Evolutionary conservation across 2,888 invertebrate species (phyloP), one percentile per base, ranked within the genome.

Genomic region (Aleiodes testaceus): DNA sequence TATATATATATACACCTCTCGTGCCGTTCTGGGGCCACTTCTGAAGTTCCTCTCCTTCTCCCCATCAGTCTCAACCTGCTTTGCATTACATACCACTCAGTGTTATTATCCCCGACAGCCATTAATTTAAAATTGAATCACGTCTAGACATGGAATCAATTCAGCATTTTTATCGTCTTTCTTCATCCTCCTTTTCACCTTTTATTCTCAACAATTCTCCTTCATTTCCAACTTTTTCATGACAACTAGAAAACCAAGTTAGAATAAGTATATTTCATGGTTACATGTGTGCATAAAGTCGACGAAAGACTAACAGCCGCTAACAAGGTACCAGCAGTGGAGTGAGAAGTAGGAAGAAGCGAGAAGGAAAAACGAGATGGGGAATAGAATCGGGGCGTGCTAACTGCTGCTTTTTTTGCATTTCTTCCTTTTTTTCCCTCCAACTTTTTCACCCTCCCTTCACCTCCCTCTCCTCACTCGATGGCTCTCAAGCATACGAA

Each of bases 271-370:
- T 55, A 70, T 66, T 69, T 42, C 50, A 44, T 67, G 45, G 67
- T 61, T 61, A 64, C 67, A 66, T 69, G 66, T 67, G 52, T 69
- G 71, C 73, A 50, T 66, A 68, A 44, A 47, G 69, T 49, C 70
- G 75, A 73, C 66, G 75, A 66, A 73, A 77, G 78, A 77, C 74
- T 77, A 78, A 78, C 80, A 75, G 79, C 79, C 76, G 80, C 80
- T 81, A 81, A 81, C 81, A 78, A 81, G 81, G 79, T 74, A 73
- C 77, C 42, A 66, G 66, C 67, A 70, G 70, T 16, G 67, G 61
- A 20, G 66, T 26, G 67, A 64, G 55, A 63, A 47, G 66, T 66
- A 69, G 6, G 66, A 66, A 69, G 66, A 30, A 63, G 64, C 52
- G 66, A 72, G 72, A 71, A 69, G 59, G 52, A 66, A 70, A 61